Base-by-base conservation (phyloP, 1,140 invertebrate species). In the Teleogryllus occipitalis region DNA sequence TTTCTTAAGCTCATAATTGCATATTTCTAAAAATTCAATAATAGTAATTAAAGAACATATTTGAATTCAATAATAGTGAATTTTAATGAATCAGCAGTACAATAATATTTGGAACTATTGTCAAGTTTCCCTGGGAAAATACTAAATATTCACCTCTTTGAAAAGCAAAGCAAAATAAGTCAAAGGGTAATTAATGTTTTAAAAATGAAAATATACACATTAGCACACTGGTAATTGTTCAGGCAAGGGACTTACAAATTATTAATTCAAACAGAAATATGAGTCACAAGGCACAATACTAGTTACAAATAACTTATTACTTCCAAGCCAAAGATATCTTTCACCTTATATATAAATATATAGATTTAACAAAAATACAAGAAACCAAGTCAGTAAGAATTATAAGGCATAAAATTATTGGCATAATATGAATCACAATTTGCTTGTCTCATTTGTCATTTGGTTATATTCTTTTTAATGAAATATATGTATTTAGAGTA, bases 301-400 rank as follows among this genome's bases (percentile, higher is more conserved):
- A 65, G 54, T 65, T 65, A 65, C 54, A 65, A 65, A 65, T 65
- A 65, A 65, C 54, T 65, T 65, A 65, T 65, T 65, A 14, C 54
- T 65, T 65, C 54, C 54, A 65, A 65, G 54, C 54, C 54, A 65
- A 65, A 65, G 54, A 65, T 65, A 65, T 65, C 54, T 65, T 65
- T 65, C 54, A 65, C 54, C 54, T 65, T 65, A 65, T 65, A 65
- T 18, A 65, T 65, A 65, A 18, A 65, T 65, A 65, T 18, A 65
- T 65, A 65, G 54, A 65, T 65, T 10, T 65, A 65, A 65, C 10
- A 65, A 65, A 65, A 65, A 14, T 65, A 65, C 54, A 14, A 39
- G 54, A 65, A 65, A 14, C 54, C 54, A 65, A 65, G 54, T 65
- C 54, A 65, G 54, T 65, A 39, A 39, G 27, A 39, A 39, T 39